Evolutionary conservation across 1,140 invertebrate species (phyloP).

Genomic region (Brachionus asplanchnoidis): DNA sequence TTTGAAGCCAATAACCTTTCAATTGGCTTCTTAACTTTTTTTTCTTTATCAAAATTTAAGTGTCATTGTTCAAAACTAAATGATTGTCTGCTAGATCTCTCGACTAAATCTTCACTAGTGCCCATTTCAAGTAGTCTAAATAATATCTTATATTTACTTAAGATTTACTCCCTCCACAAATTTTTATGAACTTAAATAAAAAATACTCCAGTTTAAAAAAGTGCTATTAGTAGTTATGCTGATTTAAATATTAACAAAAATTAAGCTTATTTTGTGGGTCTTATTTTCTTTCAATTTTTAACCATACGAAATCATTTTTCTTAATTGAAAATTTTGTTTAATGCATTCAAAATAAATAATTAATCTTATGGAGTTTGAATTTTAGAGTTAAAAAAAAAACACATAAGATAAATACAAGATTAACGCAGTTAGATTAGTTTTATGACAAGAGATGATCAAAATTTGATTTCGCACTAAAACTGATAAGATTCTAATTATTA

Average conservation of each 20-base stretch:
- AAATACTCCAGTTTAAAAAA: not conserved
- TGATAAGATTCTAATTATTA: not conserved
- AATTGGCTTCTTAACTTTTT: not conserved
- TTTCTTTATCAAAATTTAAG: not conserved
- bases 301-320: not conserved
- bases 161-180: not conserved
- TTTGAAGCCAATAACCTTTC: not conserved
- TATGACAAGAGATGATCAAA: not conserved
- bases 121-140: not conserved
- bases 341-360: too few relatives aligned
- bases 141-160: constrained; percentile 24
- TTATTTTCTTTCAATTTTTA: not conserved
- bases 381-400: too few relatives aligned
- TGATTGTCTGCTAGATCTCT: not conserved
- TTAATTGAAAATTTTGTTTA: not conserved
- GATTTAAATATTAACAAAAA: not conserved
- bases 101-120: not conserved
- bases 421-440: not conserved
- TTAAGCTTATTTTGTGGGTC: not conserved
- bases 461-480: not conserved
- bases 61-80: not conserved
- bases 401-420: too few relatives aligned
- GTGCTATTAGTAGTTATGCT: not conserved
- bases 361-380: too few relatives aligned
- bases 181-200: not conserved